These are phyloP conservation scores for Enhydra lutris DNA, from an alignment of 2,113 vertebrate genomes.

Conservation along the genomic window DNA sequence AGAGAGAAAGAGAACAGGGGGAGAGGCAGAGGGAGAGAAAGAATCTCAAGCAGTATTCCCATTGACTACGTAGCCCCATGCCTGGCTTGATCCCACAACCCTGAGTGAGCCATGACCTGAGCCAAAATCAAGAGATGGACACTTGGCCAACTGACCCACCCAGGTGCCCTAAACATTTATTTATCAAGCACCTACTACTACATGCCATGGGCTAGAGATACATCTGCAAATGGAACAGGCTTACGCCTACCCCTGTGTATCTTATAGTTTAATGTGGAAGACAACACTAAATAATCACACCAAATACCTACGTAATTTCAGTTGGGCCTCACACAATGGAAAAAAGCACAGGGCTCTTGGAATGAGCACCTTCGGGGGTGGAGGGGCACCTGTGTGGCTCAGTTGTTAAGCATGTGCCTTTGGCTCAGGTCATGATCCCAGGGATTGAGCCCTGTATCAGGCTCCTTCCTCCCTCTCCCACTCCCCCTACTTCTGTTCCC, in stretches of 20 bases:
- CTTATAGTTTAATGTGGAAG: neutral
- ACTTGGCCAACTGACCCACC: neutral
- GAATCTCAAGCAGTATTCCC: neutral
- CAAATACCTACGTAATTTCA: neutral
- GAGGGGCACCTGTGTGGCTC: too few relatives aligned
- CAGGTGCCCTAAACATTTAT: neutral
- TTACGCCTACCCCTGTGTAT: neutral
- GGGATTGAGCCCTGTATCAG: too few relatives aligned
- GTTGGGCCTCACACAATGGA: neutral
- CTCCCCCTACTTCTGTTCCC: too few relatives aligned
- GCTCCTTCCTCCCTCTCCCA: too few relatives aligned
- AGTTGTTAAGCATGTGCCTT: too few relatives aligned
- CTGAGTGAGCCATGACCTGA: neutral
- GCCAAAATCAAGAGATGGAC: neutral
- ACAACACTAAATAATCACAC: neutral
- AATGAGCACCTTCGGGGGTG: neutral
- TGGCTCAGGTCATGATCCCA: too few relatives aligned
- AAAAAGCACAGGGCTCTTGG: neutral
- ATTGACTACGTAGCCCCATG: neutral
- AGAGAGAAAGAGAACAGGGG: neutral
- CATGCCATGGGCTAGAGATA: neutral
- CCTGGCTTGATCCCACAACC: neutral
- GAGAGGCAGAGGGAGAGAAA: neutral
- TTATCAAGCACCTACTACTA: slow-evolving; percentile 1
- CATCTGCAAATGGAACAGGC: neutral